Evolutionary conservation across 2,113 vertebrate species (phyloP).

Genomic region (Paraplagusia blochii): DNA sequence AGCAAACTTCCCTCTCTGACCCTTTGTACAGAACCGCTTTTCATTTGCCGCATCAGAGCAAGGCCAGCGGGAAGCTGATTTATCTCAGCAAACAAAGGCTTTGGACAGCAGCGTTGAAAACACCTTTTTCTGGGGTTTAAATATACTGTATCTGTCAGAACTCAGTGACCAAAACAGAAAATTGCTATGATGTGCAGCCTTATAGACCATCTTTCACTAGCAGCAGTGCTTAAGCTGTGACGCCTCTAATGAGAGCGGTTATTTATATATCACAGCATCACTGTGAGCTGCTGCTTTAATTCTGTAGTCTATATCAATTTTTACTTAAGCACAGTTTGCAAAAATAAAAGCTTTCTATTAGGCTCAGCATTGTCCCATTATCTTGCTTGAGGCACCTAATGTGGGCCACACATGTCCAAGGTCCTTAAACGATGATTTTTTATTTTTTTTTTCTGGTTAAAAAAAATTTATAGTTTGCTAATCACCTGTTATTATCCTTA

Average conservation of each 20-base stretch:
- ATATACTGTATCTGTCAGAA: slow-evolving; percentile 6
- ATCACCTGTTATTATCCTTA: too few relatives aligned
- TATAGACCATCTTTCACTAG: neutral
- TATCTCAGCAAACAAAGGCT: slow-evolving; percentile 43
- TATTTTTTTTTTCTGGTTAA: too few relatives aligned
- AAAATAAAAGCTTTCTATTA: too few relatives aligned
- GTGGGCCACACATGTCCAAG: too few relatives aligned
- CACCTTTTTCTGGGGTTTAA: slow-evolving; percentile 17
- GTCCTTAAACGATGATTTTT: too few relatives aligned
- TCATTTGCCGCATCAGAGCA: slow-evolving; percentile 22
- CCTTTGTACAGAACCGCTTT: slow-evolving; percentile 33
- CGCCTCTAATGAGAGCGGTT: neutral
- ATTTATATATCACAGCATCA: neutral
- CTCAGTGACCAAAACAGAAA: neutral
- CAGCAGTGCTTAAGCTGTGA: neutral
- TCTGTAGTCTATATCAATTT: too few relatives aligned
- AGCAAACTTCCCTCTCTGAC: slow-evolving; percentile 38
- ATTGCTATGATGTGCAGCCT: neutral
- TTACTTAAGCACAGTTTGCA: too few relatives aligned
- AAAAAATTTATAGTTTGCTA: too few relatives aligned
- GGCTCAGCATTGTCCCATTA: too few relatives aligned
- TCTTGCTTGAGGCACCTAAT: too few relatives aligned
- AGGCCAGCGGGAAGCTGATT: slow-evolving; percentile 39
- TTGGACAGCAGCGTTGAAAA: slow-evolving; percentile 20
- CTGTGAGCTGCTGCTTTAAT: neutral